Conservation (phyloP, 2,888 invertebrate genomes). For the Ormyrus nitidulus region DNA sequence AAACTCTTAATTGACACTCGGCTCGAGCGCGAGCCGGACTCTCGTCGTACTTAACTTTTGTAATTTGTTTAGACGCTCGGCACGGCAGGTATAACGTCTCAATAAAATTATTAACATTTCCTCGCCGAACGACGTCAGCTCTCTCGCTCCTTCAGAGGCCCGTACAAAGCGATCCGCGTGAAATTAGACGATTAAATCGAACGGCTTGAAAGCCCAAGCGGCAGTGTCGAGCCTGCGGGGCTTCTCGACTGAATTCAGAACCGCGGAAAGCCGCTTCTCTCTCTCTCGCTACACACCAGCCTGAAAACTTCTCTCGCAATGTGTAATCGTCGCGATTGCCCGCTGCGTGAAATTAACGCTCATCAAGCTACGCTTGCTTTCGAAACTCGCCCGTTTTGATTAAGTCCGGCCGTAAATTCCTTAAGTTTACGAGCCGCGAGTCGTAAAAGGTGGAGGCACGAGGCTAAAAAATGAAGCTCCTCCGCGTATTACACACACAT, state of each 20-base stretch:
- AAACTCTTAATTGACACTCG: conserved; percentile 36
- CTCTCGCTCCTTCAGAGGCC: too few relatives aligned
- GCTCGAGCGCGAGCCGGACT: background rate
- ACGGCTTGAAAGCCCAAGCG: background rate
- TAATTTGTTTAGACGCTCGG: conserved; percentile 29
- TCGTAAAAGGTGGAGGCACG: conserved; percentile 6
- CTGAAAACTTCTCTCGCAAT: background rate
- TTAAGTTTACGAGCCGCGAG: conserved; percentile 38
- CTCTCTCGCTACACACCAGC: too few relatives aligned
- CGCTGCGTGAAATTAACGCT: background rate
- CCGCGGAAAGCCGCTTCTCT: too few relatives aligned
- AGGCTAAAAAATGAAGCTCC: conserved; percentile 9
- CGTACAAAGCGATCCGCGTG: background rate
- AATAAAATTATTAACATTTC: conserved; percentile 35
- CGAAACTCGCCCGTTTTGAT: conserved; percentile 30
- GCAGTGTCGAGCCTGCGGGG: too few relatives aligned
- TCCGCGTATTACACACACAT: background rate
- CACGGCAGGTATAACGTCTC: background rate
- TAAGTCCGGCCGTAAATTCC: conserved; percentile 38
- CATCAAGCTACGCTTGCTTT: background rate
- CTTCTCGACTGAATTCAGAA: too few relatives aligned
- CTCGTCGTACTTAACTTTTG: background rate
- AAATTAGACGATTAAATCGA: conserved; percentile 37
- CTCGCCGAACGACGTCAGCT: background rate
- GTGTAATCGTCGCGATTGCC: background rate